Evolutionary conservation across 2,888 invertebrate genomes (phyloP).

Genomic region (Calameuta pallipes): DNA sequence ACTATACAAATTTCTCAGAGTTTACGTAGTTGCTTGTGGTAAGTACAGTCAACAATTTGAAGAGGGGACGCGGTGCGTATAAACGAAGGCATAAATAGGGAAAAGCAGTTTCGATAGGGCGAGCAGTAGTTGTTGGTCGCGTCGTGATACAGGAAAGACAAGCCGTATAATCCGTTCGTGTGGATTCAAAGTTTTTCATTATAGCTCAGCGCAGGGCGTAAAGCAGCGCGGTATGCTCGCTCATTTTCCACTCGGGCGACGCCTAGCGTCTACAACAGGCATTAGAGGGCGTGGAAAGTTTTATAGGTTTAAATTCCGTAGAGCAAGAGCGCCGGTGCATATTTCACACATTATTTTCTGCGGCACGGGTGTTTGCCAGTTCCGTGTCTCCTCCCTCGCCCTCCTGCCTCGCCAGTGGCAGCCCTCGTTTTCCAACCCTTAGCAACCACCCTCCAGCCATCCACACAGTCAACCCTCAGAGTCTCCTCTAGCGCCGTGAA

Average conservation of each 20-base stretch:
- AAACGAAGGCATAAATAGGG: background rate
- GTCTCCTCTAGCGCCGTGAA: slow-evolving; percentile 38
- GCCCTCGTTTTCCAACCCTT: slow-evolving; percentile 24
- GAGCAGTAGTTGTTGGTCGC: background rate
- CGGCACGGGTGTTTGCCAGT: slow-evolving; percentile 61
- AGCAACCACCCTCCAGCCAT: slow-evolving; percentile 12
- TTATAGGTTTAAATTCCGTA: slow-evolving; percentile 50
- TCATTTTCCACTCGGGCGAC: slow-evolving; percentile 25
- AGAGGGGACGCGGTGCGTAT: background rate
- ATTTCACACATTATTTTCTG: slow-evolving; percentile 66
- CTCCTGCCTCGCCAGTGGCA: slow-evolving; percentile 15
- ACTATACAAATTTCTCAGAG: no score
- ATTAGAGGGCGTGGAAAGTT: slow-evolving; percentile 33
- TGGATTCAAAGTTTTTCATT: slow-evolving; percentile 66
- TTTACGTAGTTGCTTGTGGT: background rate
- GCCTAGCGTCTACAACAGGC: slow-evolving; percentile 8
- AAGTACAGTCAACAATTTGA: background rate
- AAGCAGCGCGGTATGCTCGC: slow-evolving; percentile 18
- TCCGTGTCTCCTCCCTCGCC: slow-evolving; percentile 38
- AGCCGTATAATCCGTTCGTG: slow-evolving; percentile 57
- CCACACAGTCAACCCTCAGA: slow-evolving; percentile 10
- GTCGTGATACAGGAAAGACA: slow-evolving; percentile 4
- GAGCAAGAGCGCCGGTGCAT: slow-evolving; percentile 58
- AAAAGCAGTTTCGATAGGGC: background rate
- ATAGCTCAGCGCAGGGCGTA: slow-evolving; percentile 39